Evolutionary conservation across 2,113 vertebrate genomes (phyloP).

Genomic region (Budorcas taxicolor): DNA sequence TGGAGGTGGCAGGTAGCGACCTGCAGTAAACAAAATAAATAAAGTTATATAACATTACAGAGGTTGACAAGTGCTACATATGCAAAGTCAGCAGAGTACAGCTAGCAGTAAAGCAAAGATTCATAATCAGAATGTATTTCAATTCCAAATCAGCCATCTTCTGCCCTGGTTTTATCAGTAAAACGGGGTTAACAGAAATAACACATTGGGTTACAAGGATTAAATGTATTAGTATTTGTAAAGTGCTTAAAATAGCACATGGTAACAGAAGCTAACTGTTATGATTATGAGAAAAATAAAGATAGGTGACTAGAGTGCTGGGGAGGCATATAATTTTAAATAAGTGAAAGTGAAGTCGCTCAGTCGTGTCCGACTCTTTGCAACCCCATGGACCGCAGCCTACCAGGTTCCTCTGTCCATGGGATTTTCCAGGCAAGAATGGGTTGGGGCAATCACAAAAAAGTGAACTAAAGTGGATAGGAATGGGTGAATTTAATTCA

Average conservation of each 20-base stretch:
- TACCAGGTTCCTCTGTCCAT: too few relatives aligned
- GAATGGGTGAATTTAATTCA: neutral
- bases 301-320: neutral
- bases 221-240: neutral
- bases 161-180: neutral
- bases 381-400: too few relatives aligned
- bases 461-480: neutral
- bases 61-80: neutral
- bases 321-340: neutral
- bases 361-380: too few relatives aligned
- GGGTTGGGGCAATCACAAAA: neutral
- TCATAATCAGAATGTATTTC: neutral
- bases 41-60: neutral
- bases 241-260: neutral
- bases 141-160: neutral
- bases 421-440: too few relatives aligned
- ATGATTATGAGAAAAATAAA: neutral
- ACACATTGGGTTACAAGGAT: neutral
- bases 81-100: neutral
- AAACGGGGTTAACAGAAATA: neutral
- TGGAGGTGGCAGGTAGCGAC: neutral
- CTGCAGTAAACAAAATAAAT: neutral
- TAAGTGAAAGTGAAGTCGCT: neutral
- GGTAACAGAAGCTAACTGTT: neutral
- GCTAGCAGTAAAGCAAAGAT: neutral